Evolutionary conservation across 2,113 vertebrate species (phyloP).

Genomic region (Leptocoma aspasia): DNA sequence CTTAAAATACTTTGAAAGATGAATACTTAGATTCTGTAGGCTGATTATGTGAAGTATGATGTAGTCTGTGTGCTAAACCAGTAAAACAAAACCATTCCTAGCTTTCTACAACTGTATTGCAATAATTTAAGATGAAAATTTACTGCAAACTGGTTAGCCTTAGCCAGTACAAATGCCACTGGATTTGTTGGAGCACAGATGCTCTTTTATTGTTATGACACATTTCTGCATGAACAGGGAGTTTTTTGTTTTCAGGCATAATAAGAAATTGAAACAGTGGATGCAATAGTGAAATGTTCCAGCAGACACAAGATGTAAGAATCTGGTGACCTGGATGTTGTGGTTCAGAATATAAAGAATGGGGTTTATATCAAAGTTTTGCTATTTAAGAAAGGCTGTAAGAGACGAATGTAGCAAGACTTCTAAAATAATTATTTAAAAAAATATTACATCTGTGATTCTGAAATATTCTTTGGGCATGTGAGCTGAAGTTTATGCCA

Average conservation of each 20-base stretch:
- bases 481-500: neutral
- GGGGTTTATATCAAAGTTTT: neutral
- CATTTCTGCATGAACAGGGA: neutral
- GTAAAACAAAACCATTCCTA: neutral
- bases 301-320: neutral
- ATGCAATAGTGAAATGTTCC: neutral
- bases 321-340: neutral
- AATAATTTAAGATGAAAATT: neutral
- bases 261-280: neutral
- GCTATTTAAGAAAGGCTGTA: neutral
- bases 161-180: neutral
- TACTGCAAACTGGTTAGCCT: neutral
- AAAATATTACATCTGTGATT: neutral
- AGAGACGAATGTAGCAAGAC: neutral
- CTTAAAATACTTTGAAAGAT: neutral
- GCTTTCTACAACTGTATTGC: neutral
- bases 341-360: neutral
- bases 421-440: neutral
- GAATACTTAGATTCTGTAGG: neutral
- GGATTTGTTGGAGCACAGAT: neutral
- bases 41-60: neutral
- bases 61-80: neutral
- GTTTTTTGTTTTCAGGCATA: neutral
- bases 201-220: neutral
- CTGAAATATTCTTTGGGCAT: neutral